Evolutionary conservation across 2,888 invertebrate genomes (phyloP).

Genomic region (Melanostoma scalare): DNA sequence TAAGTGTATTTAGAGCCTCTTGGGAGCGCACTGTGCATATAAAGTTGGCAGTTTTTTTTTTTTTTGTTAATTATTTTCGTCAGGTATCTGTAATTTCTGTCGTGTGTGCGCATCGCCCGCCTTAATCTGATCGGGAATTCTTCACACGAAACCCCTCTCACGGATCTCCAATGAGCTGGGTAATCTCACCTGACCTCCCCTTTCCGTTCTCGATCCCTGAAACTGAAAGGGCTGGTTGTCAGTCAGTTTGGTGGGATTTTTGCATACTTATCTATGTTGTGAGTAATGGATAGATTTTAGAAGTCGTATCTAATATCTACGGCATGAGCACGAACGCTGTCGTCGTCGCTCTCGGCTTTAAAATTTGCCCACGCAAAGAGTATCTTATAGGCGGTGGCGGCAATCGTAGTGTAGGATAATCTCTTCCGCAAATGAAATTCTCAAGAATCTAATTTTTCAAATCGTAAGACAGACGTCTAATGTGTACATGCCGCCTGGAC

Average conservation of each 20-base stretch:
- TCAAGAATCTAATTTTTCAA: slow-evolving; percentile 47
- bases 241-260: slow-evolving; percentile 21
- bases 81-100: slow-evolving; percentile 51
- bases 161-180: slow-evolving; percentile 11
- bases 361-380: slow-evolving; percentile 37
- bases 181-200: slow-evolving; percentile 3
- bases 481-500: neutral
- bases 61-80: slow-evolving; percentile 46
- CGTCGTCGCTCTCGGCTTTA: neutral
- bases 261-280: slow-evolving; percentile 33
- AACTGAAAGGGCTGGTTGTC: slow-evolving; percentile 32
- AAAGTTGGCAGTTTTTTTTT: slow-evolving; percentile 35
- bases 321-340: slow-evolving; percentile 17
- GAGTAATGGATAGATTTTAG: slow-evolving; percentile 56
- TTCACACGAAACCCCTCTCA: slow-evolving; percentile 33
- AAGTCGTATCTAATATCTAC: slow-evolving; percentile 58
- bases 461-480: neutral
- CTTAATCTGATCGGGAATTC: slow-evolving; percentile 42
- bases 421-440: slow-evolving; percentile 59
- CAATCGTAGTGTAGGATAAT: neutral
- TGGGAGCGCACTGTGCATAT: slow-evolving; percentile 41
- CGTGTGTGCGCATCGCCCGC: slow-evolving; percentile 37
- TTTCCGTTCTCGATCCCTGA: neutral
- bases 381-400: slow-evolving; percentile 19
- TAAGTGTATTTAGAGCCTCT: slow-evolving; percentile 57